These are phyloP conservation scores for Meloe dianella DNA, from an alignment of 2,888 invertebrate species.

Conservation along the genomic window DNA sequence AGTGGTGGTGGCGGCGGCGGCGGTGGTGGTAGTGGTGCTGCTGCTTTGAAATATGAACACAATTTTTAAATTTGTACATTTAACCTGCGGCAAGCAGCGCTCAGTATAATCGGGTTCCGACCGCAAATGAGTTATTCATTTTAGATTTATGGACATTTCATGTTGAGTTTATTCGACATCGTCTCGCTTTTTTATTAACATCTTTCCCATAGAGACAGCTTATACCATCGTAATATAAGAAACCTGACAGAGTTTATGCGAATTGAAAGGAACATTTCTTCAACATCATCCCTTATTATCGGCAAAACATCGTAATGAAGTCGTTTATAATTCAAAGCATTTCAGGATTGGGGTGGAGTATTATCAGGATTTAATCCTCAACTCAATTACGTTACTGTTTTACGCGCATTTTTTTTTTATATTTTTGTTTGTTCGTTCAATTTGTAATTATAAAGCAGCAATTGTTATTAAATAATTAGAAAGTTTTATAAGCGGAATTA, in stretches of 20 bases:
- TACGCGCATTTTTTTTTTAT: constrained; percentile 47
- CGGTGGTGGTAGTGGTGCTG: constrained; percentile 21
- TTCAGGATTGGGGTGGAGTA: constrained; percentile 53
- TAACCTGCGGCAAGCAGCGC: constrained; percentile 52
- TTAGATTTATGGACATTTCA: constrained; percentile 54
- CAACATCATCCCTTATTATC: constrained; percentile 27
- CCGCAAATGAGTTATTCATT: constrained; percentile 56
- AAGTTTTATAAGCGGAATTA: constrained; percentile 39
- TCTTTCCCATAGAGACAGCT: neutral
- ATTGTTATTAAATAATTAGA: constrained; percentile 53
- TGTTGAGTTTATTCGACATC: constrained; percentile 48
- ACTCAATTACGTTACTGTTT: constrained; percentile 54
- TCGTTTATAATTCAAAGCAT: constrained; percentile 54
- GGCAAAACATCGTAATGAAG: constrained; percentile 47
- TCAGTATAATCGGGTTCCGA: constrained; percentile 53
- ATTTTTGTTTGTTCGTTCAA: constrained; percentile 47
- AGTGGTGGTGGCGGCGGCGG: constrained; percentile 23
- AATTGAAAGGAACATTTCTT: constrained; percentile 42
- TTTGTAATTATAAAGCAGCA: constrained; percentile 49
- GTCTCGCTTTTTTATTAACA: constrained; percentile 22
- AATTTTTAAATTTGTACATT: constrained; percentile 55
- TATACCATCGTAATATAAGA: constrained; percentile 4
- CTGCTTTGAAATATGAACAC: constrained; percentile 51
- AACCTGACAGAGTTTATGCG: constrained; percentile 22
- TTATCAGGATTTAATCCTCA: constrained; percentile 54